Conservation (phyloP, 1,140 invertebrate species). For the Asbolus verrucosus region DNA sequence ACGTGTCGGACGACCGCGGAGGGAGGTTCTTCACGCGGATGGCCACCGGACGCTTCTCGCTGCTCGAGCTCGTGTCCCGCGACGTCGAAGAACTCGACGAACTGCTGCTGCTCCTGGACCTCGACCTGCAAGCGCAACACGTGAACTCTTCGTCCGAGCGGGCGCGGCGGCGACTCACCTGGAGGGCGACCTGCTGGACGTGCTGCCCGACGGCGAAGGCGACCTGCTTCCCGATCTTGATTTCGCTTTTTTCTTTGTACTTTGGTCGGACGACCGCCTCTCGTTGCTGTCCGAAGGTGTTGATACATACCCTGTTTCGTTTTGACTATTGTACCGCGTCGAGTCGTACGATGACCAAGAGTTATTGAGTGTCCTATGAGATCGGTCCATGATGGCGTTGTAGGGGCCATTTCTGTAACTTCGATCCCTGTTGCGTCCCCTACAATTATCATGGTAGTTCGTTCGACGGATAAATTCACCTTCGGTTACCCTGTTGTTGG, state of each 20-base stretch:
- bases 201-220: conserved; percentile 65
- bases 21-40: conserved; percentile 94
- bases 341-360: conserved; percentile 47
- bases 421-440: conserved; percentile 63
- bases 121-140: too few species aligned
- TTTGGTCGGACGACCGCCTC: conserved; percentile 59
- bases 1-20: conserved; percentile 89
- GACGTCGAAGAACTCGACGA: conserved; percentile 62
- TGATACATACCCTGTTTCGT: conserved; percentile 63
- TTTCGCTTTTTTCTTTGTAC: conserved; percentile 66
- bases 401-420: conserved; percentile 68
- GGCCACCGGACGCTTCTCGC: conserved; percentile 82
- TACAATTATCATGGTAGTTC: conserved; percentile 59
- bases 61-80: conserved; percentile 61
- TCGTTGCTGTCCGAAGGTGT: conserved; percentile 54
- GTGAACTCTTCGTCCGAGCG: too few species aligned
- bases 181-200: conserved; percentile 69
- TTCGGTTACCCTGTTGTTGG: conserved; percentile 58
- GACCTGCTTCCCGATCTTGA: conserved; percentile 67
- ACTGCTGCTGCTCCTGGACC: conserved; percentile 67
- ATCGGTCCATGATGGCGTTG: conserved; percentile 64
- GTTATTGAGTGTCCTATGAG: conserved; percentile 45
- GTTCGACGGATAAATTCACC: conserved; percentile 62
- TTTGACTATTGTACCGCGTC: conserved; percentile 57
- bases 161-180: conserved; percentile 52